phyloP scores from a whole-genome alignment of 1,140 invertebrate species.

The Drosophila pandora region DNA sequence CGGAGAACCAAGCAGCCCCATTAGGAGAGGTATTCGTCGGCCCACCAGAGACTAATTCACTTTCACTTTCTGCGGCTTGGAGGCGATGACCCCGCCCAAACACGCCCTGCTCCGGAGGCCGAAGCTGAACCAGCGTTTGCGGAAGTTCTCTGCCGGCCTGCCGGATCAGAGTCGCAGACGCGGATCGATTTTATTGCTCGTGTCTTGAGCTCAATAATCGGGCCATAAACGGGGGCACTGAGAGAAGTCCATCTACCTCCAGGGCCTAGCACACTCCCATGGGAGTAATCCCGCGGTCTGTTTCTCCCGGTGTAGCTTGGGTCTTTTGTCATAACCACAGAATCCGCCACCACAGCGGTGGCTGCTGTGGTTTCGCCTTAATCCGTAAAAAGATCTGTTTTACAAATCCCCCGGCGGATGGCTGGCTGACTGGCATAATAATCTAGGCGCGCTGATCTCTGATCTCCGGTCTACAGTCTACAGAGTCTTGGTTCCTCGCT shows the following conservation, averaged over 20 bases:
- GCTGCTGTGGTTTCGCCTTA: slow-evolving; percentile 63
- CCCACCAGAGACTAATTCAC: slow-evolving; percentile 23
- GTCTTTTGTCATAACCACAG: slow-evolving; percentile 54
- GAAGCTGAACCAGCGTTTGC: slow-evolving; percentile 38
- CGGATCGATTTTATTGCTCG: slow-evolving; percentile 28
- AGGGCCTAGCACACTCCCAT: not conserved
- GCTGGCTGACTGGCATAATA: slow-evolving; percentile 48
- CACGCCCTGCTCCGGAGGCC: slow-evolving; percentile 1
- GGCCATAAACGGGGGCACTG: slow-evolving; percentile 38
- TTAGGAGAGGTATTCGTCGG: slow-evolving; percentile 23
- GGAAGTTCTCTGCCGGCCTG: slow-evolving; percentile 25
- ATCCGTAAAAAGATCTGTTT: slow-evolving; percentile 79
- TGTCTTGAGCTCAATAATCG: slow-evolving; percentile 41
- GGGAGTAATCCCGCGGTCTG: not conserved
- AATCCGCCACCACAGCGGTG: slow-evolving; percentile 37
- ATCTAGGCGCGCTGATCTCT: slow-evolving; percentile 77
- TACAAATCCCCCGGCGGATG: slow-evolving; percentile 66
- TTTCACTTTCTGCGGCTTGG: slow-evolving; percentile 43
- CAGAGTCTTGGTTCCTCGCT: not conserved
- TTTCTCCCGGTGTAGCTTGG: slow-evolving; percentile 13
- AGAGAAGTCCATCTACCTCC: not conserved
- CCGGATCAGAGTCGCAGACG: slow-evolving; percentile 28
- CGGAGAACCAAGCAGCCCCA: slow-evolving; percentile 10
- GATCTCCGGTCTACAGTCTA: slow-evolving; percentile 21
- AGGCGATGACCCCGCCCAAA: slow-evolving; percentile 32